A percentile compares a stretch with the other conserved stretches of the same genome.
Conservation (phyloP, 2,113 vertebrate species). For the Perccottus glenii region DNA sequence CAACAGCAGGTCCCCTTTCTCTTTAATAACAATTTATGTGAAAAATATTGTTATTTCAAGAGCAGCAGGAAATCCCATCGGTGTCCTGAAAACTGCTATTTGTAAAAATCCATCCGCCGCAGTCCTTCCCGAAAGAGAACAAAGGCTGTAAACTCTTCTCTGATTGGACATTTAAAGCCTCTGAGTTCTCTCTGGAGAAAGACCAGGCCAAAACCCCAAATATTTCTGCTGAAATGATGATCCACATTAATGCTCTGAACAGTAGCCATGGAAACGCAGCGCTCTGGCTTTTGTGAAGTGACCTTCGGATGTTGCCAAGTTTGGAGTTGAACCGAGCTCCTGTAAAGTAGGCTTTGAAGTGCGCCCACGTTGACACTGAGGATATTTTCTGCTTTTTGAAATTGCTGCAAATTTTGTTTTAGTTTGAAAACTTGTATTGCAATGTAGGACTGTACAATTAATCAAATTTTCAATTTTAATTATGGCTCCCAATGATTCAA, state of each 20-base stretch:
- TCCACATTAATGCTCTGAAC: slow-evolving; percentile 17
- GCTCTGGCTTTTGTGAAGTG: slow-evolving; percentile 34
- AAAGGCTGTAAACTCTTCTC: neutral
- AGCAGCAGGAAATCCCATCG: slow-evolving; percentile 65
- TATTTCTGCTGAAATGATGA: slow-evolving; percentile 18
- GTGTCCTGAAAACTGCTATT: slow-evolving; percentile 40
- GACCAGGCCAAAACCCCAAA: slow-evolving; percentile 12
- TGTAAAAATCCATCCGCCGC: neutral
- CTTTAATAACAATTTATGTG: slow-evolving; percentile 47
- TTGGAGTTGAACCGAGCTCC: slow-evolving; percentile 16
- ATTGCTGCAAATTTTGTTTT: too few species aligned
- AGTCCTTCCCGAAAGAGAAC: neutral
- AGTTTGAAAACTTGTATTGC: too few species aligned
- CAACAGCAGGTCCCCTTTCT: neutral
- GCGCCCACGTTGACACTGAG: slow-evolving; percentile 2
- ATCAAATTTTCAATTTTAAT: too few species aligned
- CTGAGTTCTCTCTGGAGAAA: slow-evolving; percentile 8
- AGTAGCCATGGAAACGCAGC: slow-evolving; percentile 42
- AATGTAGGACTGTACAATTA: too few species aligned
- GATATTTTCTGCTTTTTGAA: neutral
- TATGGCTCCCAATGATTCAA: too few species aligned
- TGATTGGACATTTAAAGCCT: neutral
- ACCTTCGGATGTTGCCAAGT: slow-evolving; percentile 45
- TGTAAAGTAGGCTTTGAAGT: slow-evolving; percentile 20
- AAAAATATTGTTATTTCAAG: slow-evolving; percentile 57